Evolutionary conservation across 2,113 vertebrate genomes (phyloP).

Genomic region (Rhadina sibilatrix): DNA sequence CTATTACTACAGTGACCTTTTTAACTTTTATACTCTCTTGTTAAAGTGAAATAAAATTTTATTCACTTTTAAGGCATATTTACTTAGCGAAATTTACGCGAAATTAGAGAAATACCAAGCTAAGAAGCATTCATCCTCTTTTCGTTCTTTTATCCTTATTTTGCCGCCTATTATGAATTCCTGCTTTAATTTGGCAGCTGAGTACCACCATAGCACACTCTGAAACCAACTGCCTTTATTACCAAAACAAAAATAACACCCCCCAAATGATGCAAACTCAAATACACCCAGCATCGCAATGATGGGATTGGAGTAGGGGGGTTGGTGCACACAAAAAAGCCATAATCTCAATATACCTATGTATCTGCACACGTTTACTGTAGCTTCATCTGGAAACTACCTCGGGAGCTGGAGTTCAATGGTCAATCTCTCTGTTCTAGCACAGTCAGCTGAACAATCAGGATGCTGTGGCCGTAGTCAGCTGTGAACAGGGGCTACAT

Average conservation of each 20-base stretch:
- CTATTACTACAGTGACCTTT: constrained; percentile 97
- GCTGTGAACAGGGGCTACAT: neutral
- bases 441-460: neutral
- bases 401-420: neutral
- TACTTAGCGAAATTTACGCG: constrained; percentile 79
- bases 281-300: neutral
- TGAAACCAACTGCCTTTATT: neutral
- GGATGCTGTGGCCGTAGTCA: neutral
- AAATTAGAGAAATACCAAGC: constrained; percentile 77
- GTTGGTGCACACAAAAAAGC: neutral
- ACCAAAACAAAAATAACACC: neutral
- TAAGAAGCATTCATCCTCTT: neutral
- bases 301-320: neutral
- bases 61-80: constrained; percentile 88
- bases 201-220: neutral
- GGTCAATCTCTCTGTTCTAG: neutral
- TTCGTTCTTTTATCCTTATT: neutral
- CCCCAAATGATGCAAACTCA: neutral
- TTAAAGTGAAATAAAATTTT: constrained; percentile 92
- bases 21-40: constrained; percentile 94
- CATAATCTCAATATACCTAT: neutral
- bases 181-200: neutral
- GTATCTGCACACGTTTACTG: neutral
- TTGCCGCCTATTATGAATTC: neutral
- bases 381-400: neutral